A percentile compares a stretch with the other conserved stretches of the same genome.
These are phyloP conservation scores for Stegophylla sp. DNA, from an alignment of 2,888 invertebrate genomes.

Conservation along the genomic window DNA sequence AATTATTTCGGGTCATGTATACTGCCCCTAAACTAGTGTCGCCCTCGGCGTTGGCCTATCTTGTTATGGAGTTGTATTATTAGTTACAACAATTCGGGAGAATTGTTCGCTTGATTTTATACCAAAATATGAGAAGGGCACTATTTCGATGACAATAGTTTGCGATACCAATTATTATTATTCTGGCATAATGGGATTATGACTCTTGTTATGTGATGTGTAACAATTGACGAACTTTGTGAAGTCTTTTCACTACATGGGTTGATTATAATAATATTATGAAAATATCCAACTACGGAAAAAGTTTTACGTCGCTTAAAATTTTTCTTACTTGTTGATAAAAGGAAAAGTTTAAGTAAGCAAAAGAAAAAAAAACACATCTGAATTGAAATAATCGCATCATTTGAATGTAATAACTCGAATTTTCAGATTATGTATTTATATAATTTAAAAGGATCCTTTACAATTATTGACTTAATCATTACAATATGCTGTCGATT, in stretches of 20 bases:
- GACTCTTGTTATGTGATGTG: not conserved
- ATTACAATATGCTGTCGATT: not conserved
- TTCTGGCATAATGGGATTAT: not conserved
- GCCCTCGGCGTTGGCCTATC: no score
- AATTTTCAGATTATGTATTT: not conserved
- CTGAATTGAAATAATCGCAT: not conserved
- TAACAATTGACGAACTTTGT: slow-evolving; percentile 3
- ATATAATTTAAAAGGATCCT: slow-evolving; percentile 1
- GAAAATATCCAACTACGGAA: not conserved
- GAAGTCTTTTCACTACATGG: not conserved
- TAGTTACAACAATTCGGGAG: no score
- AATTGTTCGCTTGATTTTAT: no score
- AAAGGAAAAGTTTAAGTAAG: slow-evolving; percentile 8
- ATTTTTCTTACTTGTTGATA: not conserved
- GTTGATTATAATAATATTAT: not conserved
- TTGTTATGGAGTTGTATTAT: no score
- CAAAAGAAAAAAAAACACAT: no score
- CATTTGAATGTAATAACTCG: not conserved
- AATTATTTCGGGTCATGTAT: no score
- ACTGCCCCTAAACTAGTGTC: no score
- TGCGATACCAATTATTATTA: no score
- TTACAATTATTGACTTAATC: slow-evolving; percentile 2
- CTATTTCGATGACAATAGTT: no score
- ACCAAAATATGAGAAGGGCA: no score
- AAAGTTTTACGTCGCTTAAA: not conserved